Percentiles rank a stretch among this genome's conserved stretches.
These are phyloP conservation scores for Merodon equestris DNA, from an alignment of 2,888 invertebrate genomes.

Conservation along the genomic window DNA sequence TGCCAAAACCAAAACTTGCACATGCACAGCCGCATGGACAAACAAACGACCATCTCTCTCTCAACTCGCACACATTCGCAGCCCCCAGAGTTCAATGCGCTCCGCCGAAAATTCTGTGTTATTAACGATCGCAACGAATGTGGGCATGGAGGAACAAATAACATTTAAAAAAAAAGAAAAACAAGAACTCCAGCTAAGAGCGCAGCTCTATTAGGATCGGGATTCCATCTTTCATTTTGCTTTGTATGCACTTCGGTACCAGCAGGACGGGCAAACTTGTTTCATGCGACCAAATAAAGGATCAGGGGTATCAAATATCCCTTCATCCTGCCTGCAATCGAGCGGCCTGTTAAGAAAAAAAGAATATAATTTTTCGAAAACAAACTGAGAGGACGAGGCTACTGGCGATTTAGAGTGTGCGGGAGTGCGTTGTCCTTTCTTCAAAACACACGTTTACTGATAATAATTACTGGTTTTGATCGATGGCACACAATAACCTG, in stretches of 20 bases:
- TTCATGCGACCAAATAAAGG: not conserved
- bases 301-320: slow-evolving; percentile 49
- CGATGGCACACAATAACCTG: slow-evolving; percentile 67
- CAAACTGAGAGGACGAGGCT: not conserved
- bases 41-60: slow-evolving; percentile 18
- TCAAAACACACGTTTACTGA: not conserved
- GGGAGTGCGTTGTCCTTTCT: slow-evolving; percentile 66
- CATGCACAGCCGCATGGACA: slow-evolving; percentile 59
- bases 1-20: slow-evolving; percentile 58
- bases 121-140: slow-evolving; percentile 57
- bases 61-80: slow-evolving; percentile 47
- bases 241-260: slow-evolving; percentile 2
- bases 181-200: slow-evolving; percentile 7
- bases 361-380: not conserved
- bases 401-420: slow-evolving; percentile 21
- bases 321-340: too few species aligned
- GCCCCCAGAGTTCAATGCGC: slow-evolving; percentile 59
- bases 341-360: not conserved
- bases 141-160: slow-evolving; percentile 15
- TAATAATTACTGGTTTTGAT: slow-evolving; percentile 66
- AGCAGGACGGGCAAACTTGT: not conserved
- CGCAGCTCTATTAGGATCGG: slow-evolving; percentile 35
- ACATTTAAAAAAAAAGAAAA: not conserved
- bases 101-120: slow-evolving; percentile 57
- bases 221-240: not conserved